Percentiles rank a stretch among this genome's conserved stretches.
Conservation (phyloP, 2,797 vertebrate species). For the Crax fasciolata region DNA sequence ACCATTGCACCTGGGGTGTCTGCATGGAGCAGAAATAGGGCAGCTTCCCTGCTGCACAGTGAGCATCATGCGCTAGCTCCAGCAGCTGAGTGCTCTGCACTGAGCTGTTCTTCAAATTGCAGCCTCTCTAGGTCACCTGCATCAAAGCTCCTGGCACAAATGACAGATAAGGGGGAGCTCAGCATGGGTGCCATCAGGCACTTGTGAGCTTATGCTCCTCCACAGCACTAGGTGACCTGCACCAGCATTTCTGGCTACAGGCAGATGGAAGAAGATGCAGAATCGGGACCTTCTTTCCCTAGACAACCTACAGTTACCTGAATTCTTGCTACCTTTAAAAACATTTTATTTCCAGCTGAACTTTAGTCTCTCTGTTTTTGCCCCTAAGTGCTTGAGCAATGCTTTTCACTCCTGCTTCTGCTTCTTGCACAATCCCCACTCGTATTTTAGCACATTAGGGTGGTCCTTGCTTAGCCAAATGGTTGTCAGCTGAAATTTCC, state of each 20-base stretch:
- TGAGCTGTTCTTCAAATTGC: background rate
- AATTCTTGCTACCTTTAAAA: background rate
- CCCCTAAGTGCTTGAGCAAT: background rate
- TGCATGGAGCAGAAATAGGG: background rate
- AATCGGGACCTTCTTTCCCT: background rate
- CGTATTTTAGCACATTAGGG: background rate
- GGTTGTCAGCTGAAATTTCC: background rate
- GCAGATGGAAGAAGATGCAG: background rate
- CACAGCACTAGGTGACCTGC: background rate
- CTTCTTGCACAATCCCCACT: background rate
- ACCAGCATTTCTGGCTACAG: background rate
- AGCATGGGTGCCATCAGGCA: background rate
- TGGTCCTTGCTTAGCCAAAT: background rate
- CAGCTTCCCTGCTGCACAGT: background rate
- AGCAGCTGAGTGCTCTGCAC: background rate
- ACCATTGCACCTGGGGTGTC: background rate
- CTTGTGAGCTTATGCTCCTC: background rate
- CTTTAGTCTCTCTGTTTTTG: background rate
- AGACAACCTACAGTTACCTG: background rate
- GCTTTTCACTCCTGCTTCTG: background rate
- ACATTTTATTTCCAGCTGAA: background rate
- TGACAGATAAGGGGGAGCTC: background rate
- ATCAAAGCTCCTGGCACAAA: background rate
- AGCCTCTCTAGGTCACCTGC: background rate
- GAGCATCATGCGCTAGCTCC: fast-evolving